Conservation (phyloP, 2,888 invertebrate genomes). For the Agrotis exclamationis region DNA sequence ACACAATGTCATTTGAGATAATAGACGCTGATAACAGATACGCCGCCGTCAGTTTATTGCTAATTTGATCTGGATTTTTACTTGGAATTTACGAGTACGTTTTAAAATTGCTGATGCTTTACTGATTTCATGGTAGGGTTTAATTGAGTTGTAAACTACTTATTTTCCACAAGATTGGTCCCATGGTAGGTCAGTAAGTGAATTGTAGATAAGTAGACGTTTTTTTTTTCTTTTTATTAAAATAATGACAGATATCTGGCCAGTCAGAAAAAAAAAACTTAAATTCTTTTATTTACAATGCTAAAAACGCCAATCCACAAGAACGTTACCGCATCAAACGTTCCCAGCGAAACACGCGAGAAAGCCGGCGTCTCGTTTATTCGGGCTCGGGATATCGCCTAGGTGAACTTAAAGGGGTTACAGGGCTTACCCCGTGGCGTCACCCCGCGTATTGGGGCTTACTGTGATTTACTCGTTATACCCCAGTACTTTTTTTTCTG, state of each 20-base stretch:
- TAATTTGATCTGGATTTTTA: conserved; percentile 58
- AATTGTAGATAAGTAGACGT: no score
- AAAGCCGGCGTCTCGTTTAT: conserved; percentile 76
- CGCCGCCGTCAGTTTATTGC: conserved; percentile 63
- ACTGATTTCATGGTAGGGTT: not conserved
- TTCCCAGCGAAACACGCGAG: conserved; percentile 65
- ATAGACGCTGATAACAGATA: conserved; percentile 62
- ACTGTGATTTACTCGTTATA: conserved; percentile 89
- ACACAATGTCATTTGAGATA: conserved; percentile 67
- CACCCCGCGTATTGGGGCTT: conserved; percentile 86
- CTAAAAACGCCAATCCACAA: conserved; percentile 31
- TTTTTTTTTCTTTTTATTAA: no score
- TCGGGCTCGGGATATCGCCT: conserved; percentile 77
- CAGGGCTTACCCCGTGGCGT: conserved; percentile 78
- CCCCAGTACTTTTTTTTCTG: conserved; percentile 85
- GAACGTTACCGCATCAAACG: conserved; percentile 59
- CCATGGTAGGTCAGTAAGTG: no score
- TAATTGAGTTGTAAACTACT: not conserved
- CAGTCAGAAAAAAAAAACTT: no score
- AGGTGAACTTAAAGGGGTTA: conserved; percentile 87
- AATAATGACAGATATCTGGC: no score
- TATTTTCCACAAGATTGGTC: not conserved
- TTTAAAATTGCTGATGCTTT: conserved; percentile 31
- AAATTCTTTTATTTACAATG: no score
- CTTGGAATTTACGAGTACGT: conserved; percentile 20